These are phyloP conservation scores for pig (Sus scrofa) DNA, from an alignment of 2,113 vertebrate genomes.

Conservation along the genomic window T2T-Sscrofa CM000817.6:107697001-107697500, in stretches of 20 bases:
- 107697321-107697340: not conserved
- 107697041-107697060: no score
- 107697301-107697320: not conserved
- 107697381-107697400: not conserved
- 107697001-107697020: no score
- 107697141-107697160: not conserved
- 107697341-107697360: not conserved
- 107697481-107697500: not conserved
- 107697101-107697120: not conserved
- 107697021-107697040: no score
- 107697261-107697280: not conserved
- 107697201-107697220: not conserved
- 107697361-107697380: not conserved
- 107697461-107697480: not conserved
- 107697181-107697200: not conserved
- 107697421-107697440: not conserved
- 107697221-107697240: not conserved
- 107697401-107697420: fast-evolving
- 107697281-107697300: not conserved
- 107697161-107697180: not conserved
- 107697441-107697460: not conserved
- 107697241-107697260: not conserved
- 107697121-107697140: not conserved
- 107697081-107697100: not conserved
- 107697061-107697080: not conserved